These are phyloP conservation scores for Philopotamus ludificatus DNA, from an alignment of 1,140 invertebrate genomes.

Conservation along the genomic window DNA sequence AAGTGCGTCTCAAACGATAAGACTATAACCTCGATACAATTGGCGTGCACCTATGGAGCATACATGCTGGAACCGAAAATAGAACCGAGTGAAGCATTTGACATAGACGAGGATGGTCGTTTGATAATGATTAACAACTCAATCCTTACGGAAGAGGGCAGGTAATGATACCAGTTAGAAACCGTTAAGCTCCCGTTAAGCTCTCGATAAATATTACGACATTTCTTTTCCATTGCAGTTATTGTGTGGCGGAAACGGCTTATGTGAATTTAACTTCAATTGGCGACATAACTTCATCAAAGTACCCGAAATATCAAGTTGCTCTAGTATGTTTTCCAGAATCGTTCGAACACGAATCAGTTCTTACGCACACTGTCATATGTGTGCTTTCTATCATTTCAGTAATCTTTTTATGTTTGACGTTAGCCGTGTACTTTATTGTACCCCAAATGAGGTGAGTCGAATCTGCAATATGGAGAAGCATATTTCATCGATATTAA, in stretches of 20 bases:
- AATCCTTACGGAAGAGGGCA: no score
- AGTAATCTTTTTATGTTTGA: slow-evolving; percentile 58
- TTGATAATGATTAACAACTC: no score
- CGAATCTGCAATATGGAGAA: neutral
- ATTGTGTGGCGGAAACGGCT: neutral
- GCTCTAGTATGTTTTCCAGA: slow-evolving; percentile 58
- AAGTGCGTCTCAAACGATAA: no score
- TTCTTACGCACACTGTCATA: slow-evolving; percentile 45
- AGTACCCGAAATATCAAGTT: no score
- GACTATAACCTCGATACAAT: no score
- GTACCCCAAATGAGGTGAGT: slow-evolving; percentile 62
- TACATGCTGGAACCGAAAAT: no score
- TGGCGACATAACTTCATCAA: neutral
- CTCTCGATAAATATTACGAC: no score
- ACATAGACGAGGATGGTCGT: no score
- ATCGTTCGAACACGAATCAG: slow-evolving; percentile 16
- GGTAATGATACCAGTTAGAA: no score
- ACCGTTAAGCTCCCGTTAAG: no score
- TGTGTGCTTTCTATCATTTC: slow-evolving; percentile 58
- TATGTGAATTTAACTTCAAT: neutral
- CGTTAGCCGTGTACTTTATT: slow-evolving; percentile 58
- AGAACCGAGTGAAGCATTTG: no score
- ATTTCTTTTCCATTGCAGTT: neutral
- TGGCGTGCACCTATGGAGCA: no score
- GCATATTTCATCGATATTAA: neutral